Conservation (phyloP, 2,888 invertebrate genomes). For the Erpobdella octoculata region DNA sequence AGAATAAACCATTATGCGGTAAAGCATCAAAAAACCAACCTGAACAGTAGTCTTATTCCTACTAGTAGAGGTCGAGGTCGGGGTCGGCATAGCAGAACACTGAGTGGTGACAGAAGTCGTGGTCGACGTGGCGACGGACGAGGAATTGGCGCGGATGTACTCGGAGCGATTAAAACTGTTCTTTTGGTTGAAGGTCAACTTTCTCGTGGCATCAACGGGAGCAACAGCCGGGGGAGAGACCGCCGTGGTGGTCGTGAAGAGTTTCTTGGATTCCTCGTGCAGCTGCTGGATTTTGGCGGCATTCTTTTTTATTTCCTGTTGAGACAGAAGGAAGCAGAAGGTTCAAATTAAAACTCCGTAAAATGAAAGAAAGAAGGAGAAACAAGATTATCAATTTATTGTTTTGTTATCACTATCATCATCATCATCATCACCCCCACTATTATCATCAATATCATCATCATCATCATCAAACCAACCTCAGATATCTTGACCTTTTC, state of each 20-base stretch:
- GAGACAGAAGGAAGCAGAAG: not conserved
- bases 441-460: too few species aligned
- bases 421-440: too few species aligned
- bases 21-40: not conserved
- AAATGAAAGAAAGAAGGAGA: too few species aligned
- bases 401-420: too few species aligned
- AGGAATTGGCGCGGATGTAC: not conserved
- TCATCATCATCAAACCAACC: too few species aligned
- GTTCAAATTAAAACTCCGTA: too few species aligned
- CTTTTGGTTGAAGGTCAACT: not conserved
- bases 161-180: not conserved
- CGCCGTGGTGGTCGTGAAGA: not conserved
- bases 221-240: not conserved
- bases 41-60: not conserved
- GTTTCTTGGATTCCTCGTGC: not conserved
- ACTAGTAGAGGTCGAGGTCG: not conserved
- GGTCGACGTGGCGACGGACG: not conserved
- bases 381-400: too few species aligned
- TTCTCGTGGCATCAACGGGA: not conserved
- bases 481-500: too few species aligned
- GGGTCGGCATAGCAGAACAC: not conserved
- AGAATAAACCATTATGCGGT: not conserved
- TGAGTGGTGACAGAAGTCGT: not conserved
- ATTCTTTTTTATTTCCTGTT: not conserved
- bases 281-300: not conserved